These are phyloP conservation scores for Toxostoma redivivum DNA, from an alignment of 2,113 vertebrate species.

Conservation along the genomic window DNA sequence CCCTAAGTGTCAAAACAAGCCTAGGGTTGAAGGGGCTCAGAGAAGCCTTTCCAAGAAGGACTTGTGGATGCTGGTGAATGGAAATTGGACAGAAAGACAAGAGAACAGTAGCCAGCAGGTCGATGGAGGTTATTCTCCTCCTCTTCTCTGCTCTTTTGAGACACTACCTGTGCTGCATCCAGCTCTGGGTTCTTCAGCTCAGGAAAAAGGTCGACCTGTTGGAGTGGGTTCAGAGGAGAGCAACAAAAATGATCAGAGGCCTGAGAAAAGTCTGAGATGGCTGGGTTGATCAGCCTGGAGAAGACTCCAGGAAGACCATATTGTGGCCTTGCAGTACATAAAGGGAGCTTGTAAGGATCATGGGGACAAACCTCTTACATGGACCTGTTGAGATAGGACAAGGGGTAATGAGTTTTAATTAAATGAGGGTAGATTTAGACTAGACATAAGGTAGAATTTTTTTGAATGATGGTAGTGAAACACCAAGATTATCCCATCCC, in stretches of 20 bases:
- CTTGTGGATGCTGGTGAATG: not conserved
- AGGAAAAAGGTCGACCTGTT: not conserved
- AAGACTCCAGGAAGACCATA: not conserved
- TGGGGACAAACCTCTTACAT: not conserved
- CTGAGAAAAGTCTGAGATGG: not conserved
- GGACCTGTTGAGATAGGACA: not conserved
- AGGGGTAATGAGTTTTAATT: not conserved
- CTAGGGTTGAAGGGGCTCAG: not conserved
- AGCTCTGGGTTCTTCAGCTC: not conserved
- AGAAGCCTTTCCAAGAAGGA: not conserved
- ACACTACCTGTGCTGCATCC: not conserved
- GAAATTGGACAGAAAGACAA: not conserved
- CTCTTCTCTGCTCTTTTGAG: not conserved
- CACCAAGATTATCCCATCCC: too few relatives aligned
- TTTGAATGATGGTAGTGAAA: not conserved
- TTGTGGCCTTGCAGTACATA: not conserved
- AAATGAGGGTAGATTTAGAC: not conserved
- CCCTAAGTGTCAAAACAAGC: not conserved
- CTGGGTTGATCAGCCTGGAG: not conserved
- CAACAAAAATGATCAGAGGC: not conserved
- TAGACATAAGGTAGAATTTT: not conserved
- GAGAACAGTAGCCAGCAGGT: accelerated
- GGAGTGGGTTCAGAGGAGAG: not conserved
- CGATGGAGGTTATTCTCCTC: accelerated
- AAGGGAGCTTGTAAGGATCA: not conserved